phyloP scores from a whole-genome alignment of 2,113 vertebrate species.

The Narcine bancroftii region DNA sequence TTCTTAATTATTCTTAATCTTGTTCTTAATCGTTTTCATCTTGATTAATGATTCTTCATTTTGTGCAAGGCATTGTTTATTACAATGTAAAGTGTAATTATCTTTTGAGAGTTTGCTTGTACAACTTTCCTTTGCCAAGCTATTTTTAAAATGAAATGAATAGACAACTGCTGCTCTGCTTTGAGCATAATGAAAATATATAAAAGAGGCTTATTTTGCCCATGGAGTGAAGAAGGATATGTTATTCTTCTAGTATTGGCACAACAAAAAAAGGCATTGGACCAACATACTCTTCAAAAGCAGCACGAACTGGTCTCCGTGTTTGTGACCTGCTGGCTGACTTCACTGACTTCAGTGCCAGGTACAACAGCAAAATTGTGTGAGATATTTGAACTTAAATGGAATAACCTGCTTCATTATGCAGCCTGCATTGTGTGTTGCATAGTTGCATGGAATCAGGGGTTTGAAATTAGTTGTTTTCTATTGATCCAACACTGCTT shows the following conservation, averaged over 20 bases:
- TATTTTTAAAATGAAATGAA: background rate
- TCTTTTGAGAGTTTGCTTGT: background rate
- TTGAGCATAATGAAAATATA: background rate
- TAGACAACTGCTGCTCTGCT: background rate
- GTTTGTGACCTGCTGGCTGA: conserved; percentile 90
- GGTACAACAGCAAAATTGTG: conserved; percentile 49
- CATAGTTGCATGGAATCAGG: background rate
- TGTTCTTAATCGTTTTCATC: no score
- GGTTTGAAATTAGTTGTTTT: background rate
- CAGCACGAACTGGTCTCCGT: conserved; percentile 83
- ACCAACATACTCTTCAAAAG: conserved; percentile 92
- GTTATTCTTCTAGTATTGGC: conserved; percentile 69
- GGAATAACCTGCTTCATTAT: background rate
- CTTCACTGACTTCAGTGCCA: conserved; percentile 82
- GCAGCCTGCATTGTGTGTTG: background rate
- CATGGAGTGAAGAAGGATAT: background rate
- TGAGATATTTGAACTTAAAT: background rate
- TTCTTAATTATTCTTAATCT: no score
- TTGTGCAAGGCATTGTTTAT: no score
- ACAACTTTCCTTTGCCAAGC: background rate
- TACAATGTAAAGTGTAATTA: no score
- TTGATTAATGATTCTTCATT: no score
- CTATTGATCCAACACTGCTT: background rate
- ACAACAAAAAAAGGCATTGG: conserved; percentile 97
- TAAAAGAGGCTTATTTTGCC: background rate